Percentiles rank a stretch among this genome's conserved stretches.
phyloP scores from a whole-genome alignment of 2,888 invertebrate species.

The Caenorhabditis sinica region DNA sequence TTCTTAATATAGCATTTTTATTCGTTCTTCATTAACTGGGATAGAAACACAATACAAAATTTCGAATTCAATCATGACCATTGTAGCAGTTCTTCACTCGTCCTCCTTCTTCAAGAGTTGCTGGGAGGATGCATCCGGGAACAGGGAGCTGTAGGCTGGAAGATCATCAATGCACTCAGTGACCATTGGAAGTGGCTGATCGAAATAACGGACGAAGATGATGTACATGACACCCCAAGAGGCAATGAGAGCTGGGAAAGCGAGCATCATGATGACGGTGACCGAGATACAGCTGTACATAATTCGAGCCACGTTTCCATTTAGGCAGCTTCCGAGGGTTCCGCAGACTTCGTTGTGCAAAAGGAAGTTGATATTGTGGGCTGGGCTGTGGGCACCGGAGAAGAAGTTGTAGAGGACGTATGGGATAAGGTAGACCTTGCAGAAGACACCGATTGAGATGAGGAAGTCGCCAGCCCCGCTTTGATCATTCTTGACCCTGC shows the following conservation, averaged over 20 bases:
- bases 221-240: constrained; percentile 54
- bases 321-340: constrained; percentile 53
- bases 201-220: constrained; percentile 53
- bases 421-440: constrained; percentile 59
- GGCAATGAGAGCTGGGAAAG: constrained; percentile 47
- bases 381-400: constrained; percentile 46
- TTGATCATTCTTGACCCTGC: constrained; percentile 45
- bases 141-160: constrained; percentile 42
- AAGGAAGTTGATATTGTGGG: constrained; percentile 50
- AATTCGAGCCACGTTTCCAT: constrained; percentile 57
- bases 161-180: constrained; percentile 45
- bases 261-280: constrained; percentile 54
- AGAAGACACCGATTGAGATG: constrained; percentile 56
- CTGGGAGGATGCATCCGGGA: constrained; percentile 21
- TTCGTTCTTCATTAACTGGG: neutral
- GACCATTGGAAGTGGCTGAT: constrained; percentile 28
- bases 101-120: constrained; percentile 42
- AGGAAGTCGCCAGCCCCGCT: constrained; percentile 58
- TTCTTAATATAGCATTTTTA: neutral
- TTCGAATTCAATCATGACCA: neutral
- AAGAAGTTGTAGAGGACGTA: constrained; percentile 59
- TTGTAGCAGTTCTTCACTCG: neutral
- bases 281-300: constrained; percentile 53
- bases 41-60: neutral
- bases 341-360: constrained; percentile 52